Base-by-base conservation (phyloP, 2,113 vertebrate species). In the Misgurnus mizolepis region DNA sequence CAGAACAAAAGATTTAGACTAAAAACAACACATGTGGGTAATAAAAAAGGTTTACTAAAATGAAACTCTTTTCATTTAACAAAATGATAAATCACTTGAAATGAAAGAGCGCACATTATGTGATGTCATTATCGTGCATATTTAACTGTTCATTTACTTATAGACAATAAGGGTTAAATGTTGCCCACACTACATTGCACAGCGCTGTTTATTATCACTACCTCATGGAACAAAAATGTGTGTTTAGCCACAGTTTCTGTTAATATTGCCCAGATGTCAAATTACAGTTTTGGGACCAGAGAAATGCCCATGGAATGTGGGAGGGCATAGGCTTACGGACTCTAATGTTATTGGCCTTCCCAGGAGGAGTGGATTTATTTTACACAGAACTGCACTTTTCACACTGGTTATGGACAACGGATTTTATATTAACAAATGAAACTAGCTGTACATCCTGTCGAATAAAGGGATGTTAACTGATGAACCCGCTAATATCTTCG, bases 251-350 rank as follows among this genome's bases (percentile, higher is more conserved):
- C 65, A 71, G 71, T 67, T 84, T 80, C 68, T 39, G 79, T 69
- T 86, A 83, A 85, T 79, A 77, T 78, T 76, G 64, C 79, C 58
- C 81, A 85, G 84, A 86, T 84, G 83, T 83, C 82, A 82, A 86
- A 82, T 87, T 80, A 82, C 83, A 86, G 78, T 85, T 86, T 79
- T 73, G 81, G 76, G 81, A 82, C 83, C 68, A 76, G 72, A 76
- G 56, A 85, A 80, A 68, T 86, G 72, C 65, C 62, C 64, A 74
- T 82, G 75, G 86, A 87, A 86, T 88, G 84, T 83, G 80, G 86
- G 80, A 72, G 84, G 82, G 83, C 56, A 34, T 72, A 65, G 50
- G 61, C 27, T 83, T 41, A 64, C 80, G 67, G 86, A 82, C 85
- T 84, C 61, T 77, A 56, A 81, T 62, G 78, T 79, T 62, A 60